Conservation (phyloP, 2,797 vertebrate genomes). For the Antrozous pallidus region DNA sequence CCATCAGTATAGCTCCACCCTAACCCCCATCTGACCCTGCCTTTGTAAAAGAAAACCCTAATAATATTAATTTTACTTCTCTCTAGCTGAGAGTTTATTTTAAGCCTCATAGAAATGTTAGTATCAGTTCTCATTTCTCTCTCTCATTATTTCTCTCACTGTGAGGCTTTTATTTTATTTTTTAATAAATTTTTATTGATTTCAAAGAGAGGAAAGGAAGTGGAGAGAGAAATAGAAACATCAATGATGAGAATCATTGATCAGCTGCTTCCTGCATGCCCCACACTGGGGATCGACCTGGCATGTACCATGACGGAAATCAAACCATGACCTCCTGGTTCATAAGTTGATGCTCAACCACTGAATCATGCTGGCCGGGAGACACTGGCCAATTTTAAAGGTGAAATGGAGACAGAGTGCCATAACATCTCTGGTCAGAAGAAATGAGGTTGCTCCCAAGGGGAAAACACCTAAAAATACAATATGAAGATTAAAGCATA, state of each 20-base stretch:
- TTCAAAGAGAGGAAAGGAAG: too few species aligned
- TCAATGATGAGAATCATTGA: too few species aligned
- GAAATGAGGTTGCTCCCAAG: constrained; percentile 41
- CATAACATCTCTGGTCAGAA: constrained; percentile 21
- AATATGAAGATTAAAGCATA: background rate
- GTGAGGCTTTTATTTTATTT: constrained; percentile 25
- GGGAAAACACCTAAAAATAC: constrained; percentile 38
- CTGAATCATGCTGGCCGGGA: too few species aligned
- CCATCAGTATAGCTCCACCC: background rate
- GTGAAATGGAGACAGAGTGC: constrained; percentile 40
- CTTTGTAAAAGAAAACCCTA: constrained; percentile 27
- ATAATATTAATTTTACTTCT: constrained; percentile 48
- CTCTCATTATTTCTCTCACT: constrained; percentile 58
- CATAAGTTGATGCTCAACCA: too few species aligned
- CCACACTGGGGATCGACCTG: too few species aligned
- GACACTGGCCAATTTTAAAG: constrained; percentile 38
- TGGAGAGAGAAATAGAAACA: too few species aligned
- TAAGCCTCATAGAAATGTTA: constrained; percentile 64
- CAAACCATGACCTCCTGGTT: too few species aligned
- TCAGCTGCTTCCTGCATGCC: too few species aligned
- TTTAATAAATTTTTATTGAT: too few species aligned
- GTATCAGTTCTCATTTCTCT: constrained; percentile 62
- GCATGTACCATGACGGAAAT: too few species aligned
- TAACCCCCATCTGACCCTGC: background rate
- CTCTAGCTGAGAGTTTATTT: constrained; percentile 67